Base-by-base conservation (phyloP, 2,888 invertebrate species). In the Endotricha flammealis region DNA sequence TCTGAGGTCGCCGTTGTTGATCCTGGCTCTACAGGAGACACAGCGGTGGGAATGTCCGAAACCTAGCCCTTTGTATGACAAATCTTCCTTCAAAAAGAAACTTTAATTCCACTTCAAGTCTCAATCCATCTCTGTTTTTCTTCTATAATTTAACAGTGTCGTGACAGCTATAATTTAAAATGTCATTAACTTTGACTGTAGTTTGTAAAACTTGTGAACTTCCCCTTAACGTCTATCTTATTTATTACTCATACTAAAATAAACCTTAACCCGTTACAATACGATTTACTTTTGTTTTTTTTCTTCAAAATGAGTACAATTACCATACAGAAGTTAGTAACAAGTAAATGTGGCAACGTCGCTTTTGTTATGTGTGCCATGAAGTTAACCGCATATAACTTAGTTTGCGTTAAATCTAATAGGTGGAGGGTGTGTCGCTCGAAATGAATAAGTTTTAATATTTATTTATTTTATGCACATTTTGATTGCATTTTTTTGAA, bases 291-390 rank as follows among this genome's bases (percentile, higher is more conserved):
- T 38, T 53, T n/a, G n/a, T n/a, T n/a, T n/a, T n/a, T n/a, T n/a
- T n/a, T n/a, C n/a, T 51, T 57, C 9, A 59, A 50, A 64, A 53
- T 61, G 12, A 66, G 54, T 63, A 69, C 62, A 73, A 50, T 59
- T 54, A 64, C 35, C 32, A 36, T 16, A 37, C 39, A 54, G 80
- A 83, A 81, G 71, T 67, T 50, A 68, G 71, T 24, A 1, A 29
- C 55, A 48, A 50, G 32, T 68, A 61, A 54, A 59, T 44, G 52
- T 69, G 78, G 73, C 83, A 82, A 81, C 83, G 64, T 60, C 58
- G 78, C 76, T 50, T 46, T 41, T 49, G 39, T 40, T 49, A 45
- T 48, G 41, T 39, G 61, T 50, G 17, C 20, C 28, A 39, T 77
- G 79, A 81, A 82, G 81, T 83, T 79, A 53, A 50, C 59, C 27